A percentile compares a stretch with the other conserved stretches of the same genome.
Conservation (phyloP, 2,113 vertebrate species). For the Boleophthalmus pectinirostris region DNA sequence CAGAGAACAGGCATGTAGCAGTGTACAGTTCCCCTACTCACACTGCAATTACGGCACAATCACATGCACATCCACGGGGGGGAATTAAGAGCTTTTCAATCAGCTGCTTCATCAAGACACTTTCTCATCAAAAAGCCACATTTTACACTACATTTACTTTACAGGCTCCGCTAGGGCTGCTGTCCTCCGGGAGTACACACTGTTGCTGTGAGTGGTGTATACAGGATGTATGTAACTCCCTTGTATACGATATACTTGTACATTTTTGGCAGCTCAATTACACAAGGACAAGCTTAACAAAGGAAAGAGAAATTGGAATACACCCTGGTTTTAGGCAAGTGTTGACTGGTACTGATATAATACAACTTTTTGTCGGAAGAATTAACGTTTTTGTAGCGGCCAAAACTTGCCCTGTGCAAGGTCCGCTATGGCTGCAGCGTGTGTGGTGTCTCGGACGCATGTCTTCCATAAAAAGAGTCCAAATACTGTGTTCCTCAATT, state of each 20-base stretch:
- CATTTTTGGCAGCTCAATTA: not conserved
- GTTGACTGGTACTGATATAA: not conserved
- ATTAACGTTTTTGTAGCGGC: too few relatives aligned
- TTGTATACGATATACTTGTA: not conserved
- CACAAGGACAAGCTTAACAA: not conserved
- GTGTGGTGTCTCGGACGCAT: too few relatives aligned
- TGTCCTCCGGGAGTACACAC: constrained; percentile 17
- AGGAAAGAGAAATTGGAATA: not conserved
- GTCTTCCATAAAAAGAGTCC: too few relatives aligned
- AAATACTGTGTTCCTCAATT: too few relatives aligned
- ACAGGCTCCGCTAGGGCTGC: constrained; percentile 24
- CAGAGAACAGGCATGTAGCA: constrained; percentile 33
- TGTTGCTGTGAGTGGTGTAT: not conserved
- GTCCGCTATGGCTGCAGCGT: too few relatives aligned
- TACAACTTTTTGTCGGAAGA: too few relatives aligned
- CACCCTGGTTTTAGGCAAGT: not conserved
- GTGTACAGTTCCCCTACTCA: constrained; percentile 26
- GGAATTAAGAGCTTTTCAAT: constrained; percentile 62
- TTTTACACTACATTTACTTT: constrained; percentile 39
- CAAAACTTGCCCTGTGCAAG: too few relatives aligned
- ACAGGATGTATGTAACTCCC: not conserved
- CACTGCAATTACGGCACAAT: constrained; percentile 70
- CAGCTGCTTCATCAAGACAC: constrained; percentile 61
- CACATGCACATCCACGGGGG: constrained; percentile 48
- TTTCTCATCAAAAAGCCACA: constrained; percentile 41